Conservation (phyloP, 2,113 vertebrate genomes). For the Synchiropus splendidus region DNA sequence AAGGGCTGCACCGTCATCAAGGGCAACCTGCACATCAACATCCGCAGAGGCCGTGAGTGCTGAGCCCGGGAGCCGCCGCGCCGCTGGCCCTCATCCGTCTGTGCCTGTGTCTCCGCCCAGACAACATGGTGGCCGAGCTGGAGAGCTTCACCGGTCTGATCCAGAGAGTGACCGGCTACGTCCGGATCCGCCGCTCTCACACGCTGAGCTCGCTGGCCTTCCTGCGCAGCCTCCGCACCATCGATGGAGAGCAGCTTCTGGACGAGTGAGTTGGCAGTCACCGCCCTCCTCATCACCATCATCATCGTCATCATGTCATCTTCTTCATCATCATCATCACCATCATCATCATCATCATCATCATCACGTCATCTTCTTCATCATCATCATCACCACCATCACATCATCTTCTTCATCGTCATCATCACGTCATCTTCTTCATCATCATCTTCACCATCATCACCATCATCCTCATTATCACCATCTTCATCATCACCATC, state of each 20-base stretch:
- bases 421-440: no score
- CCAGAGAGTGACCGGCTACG: conserved; percentile 88
- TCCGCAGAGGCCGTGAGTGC: conserved; percentile 94
- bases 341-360: no score
- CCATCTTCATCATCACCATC: no score
- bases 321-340: no score
- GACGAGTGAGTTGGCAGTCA: conserved; percentile 70
- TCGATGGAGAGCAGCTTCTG: conserved; percentile 82
- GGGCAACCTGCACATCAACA: conserved; percentile 92
- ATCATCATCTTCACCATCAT: no score
- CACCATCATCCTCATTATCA: no score
- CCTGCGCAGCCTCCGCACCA: conserved; percentile 84
- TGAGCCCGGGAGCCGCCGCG: conserved; percentile 82
- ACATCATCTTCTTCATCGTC: no score
- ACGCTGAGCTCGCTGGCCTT: conserved; percentile 88
- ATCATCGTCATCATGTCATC: no score
- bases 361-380: no score
- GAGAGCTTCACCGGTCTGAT: conserved; percentile 95
- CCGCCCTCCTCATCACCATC: no score
- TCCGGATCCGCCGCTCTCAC: conserved; percentile 88
- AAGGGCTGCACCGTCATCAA: conserved; percentile 92
- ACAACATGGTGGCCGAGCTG: conserved; percentile 91
- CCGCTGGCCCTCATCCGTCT: not conserved
- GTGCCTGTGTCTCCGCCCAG: conserved; percentile 47
- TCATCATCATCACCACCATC: no score